Conservation (phyloP, 2,113 vertebrate genomes). For the Arothron firmamentum region DNA sequence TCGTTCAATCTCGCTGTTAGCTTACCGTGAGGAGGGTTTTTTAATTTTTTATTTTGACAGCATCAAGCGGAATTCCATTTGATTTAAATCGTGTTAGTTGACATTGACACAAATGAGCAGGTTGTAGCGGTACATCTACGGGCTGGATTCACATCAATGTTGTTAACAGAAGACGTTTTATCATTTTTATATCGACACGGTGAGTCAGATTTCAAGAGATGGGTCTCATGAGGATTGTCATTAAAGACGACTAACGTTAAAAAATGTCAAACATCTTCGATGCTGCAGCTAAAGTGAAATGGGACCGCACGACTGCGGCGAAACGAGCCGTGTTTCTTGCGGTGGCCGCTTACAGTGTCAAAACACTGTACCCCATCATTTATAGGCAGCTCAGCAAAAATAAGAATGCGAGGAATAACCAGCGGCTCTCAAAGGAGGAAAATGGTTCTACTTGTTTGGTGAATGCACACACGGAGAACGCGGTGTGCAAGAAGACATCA, state of each 20-base stretch:
- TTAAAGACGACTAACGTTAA: constrained; percentile 34
- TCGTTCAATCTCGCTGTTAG: neutral
- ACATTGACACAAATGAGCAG: constrained; percentile 12
- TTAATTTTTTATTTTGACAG: constrained; percentile 41
- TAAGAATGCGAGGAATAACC: constrained; percentile 19
- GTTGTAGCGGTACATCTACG: constrained; percentile 58
- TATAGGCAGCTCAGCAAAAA: constrained; percentile 66
- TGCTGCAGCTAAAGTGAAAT: constrained; percentile 77
- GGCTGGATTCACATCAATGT: constrained; percentile 23
- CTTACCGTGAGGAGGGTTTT: neutral
- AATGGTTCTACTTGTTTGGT: constrained; percentile 60
- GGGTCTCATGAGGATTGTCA: constrained; percentile 37
- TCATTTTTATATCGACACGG: constrained; percentile 9
- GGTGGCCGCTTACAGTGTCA: constrained; percentile 84
- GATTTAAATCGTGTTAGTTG: rapidly evolving
- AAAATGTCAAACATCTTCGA: constrained; percentile 84
- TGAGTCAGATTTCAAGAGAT: constrained; percentile 40
- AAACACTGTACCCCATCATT: constrained; percentile 82
- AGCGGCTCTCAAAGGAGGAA: constrained; percentile 23
- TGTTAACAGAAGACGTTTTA: neutral
- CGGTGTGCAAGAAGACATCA: constrained; percentile 52
- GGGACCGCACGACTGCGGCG: constrained; percentile 78
- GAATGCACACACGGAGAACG: neutral
- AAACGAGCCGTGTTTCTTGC: constrained; percentile 82
- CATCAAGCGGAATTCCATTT: constrained; percentile 6